These are phyloP conservation scores for Calephelis perditalis DNA, from an alignment of 2,888 invertebrate species.

Conservation along the genomic window DNA sequence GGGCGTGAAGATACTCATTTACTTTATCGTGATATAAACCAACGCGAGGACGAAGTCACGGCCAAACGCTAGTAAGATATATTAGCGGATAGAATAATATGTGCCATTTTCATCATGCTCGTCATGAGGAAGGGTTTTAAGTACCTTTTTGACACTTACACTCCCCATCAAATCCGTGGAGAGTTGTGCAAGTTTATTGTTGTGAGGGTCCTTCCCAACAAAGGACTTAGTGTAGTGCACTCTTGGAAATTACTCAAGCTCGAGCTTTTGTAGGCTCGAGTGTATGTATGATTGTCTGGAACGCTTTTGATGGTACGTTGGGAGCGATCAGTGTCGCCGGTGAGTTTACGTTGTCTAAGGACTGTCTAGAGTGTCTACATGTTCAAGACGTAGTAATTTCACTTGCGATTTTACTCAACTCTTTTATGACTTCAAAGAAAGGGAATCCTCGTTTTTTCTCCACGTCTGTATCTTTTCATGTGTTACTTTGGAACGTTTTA, in stretches of 20 bases:
- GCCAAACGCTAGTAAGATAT: background rate
- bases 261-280: slow-evolving; percentile 28
- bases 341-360: background rate
- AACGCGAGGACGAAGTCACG: too few relatives aligned
- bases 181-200: slow-evolving; percentile 42
- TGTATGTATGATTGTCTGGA: slow-evolving; percentile 16
- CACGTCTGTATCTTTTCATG: too few relatives aligned
- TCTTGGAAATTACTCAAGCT: slow-evolving; percentile 37
- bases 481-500: too few relatives aligned
- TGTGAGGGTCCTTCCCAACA: slow-evolving; percentile 40
- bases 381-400: too few relatives aligned
- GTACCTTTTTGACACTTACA: slow-evolving; percentile 29
- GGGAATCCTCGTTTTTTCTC: too few relatives aligned
- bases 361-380: background rate
- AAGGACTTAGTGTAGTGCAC: slow-evolving; percentile 32
- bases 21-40: too few relatives aligned
- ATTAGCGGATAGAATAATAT: background rate
- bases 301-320: slow-evolving; percentile 9
- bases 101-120: slow-evolving; percentile 11
- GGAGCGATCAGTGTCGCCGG: slow-evolving; percentile 7
- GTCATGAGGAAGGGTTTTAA: slow-evolving; percentile 10
- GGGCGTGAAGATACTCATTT: too few relatives aligned
- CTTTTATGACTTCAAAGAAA: too few relatives aligned
- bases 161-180: slow-evolving; percentile 34
- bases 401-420: too few relatives aligned